Evolutionary conservation across 2,797 vertebrate species (phyloP).

Genomic region (Peromyscus melanophrys): DNA sequence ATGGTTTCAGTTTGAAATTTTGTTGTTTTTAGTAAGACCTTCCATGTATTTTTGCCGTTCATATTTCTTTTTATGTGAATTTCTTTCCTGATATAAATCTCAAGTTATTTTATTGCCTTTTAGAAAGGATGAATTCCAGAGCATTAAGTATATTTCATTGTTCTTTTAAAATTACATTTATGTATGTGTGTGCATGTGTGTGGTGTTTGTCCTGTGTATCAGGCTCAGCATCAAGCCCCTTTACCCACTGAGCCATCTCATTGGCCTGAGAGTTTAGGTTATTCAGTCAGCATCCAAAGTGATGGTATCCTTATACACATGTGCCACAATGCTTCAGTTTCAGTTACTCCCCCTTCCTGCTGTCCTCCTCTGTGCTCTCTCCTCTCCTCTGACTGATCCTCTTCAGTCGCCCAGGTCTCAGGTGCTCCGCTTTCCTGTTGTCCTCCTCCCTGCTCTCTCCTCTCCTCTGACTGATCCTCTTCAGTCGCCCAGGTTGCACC

Average conservation of each 20-base stretch:
- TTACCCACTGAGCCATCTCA: neutral
- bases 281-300: neutral
- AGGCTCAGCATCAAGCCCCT: neutral
- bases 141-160: neutral
- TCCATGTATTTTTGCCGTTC: neutral
- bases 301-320: no score
- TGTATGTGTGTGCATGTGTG: neutral
- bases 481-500: neutral
- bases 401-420: neutral
- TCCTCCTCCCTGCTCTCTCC: neutral
- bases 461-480: neutral
- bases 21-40: neutral
- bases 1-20: conserved; percentile 15
- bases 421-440: neutral
- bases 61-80: conserved; percentile 11
- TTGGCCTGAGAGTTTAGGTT: neutral
- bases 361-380: neutral
- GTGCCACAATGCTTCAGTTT: neutral
- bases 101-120: neutral
- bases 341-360: neutral
- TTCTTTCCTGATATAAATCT: conserved; percentile 27
- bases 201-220: neutral
- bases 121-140: neutral
- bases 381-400: neutral
- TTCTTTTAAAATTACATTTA: neutral